phyloP scores from a whole-genome alignment of 2,888 invertebrate genomes.

The Mimachlamys varia region DNA sequence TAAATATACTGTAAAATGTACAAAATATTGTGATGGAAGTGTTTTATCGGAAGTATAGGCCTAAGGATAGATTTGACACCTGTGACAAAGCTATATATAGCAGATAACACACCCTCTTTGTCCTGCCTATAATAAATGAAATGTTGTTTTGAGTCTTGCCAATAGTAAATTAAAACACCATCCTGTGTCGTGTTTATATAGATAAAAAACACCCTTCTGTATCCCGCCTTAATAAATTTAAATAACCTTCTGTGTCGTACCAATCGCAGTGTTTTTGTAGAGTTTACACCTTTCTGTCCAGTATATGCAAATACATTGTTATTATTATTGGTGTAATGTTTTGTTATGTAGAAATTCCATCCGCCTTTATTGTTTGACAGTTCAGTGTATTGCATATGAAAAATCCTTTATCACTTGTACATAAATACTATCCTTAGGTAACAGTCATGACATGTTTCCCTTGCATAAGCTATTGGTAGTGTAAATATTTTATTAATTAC shows the following conservation, averaged over 20 bases:
- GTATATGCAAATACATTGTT: background rate
- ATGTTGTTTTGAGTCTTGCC: too few species aligned
- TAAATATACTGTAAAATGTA: too few species aligned
- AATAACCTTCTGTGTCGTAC: too few species aligned
- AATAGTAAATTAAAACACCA: too few species aligned
- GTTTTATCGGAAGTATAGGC: background rate
- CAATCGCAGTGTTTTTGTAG: too few species aligned
- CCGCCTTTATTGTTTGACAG: background rate
- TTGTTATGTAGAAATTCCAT: conserved; percentile 3
- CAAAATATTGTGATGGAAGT: background rate
- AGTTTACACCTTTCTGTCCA: too few species aligned
- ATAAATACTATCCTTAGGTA: background rate
- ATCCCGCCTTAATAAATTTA: too few species aligned
- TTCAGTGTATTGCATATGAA: background rate
- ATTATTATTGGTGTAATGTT: background rate
- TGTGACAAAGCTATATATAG: background rate
- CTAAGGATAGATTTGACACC: background rate
- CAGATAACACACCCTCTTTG: too few species aligned
- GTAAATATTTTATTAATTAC: background rate
- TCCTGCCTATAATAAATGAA: too few species aligned
- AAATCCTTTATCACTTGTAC: background rate
- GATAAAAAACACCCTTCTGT: too few species aligned
- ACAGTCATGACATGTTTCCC: background rate
- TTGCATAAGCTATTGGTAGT: background rate
- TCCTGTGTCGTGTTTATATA: too few species aligned